phyloP scores from a whole-genome alignment of 2,113 vertebrate species.

The Mus musculus region GRCm39 chr3:104407001-104407500 shows the following conservation, averaged over 20 bases:
- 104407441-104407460: slow-evolving; percentile 17
- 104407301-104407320: background rate
- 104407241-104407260: slow-evolving; percentile 52
- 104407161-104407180: slow-evolving; percentile 52
- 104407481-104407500: slow-evolving; percentile 32
- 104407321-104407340: background rate
- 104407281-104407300: slow-evolving; percentile 40
- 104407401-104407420: background rate
- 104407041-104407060: slow-evolving; percentile 25
- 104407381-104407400: background rate
- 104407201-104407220: slow-evolving; percentile 64
- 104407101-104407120: slow-evolving; percentile 50
- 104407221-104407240: slow-evolving; percentile 27
- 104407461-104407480: slow-evolving; percentile 17
- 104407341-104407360: background rate
- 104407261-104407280: slow-evolving; percentile 13
- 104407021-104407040: slow-evolving; percentile 12
- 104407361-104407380: slow-evolving; percentile 46
- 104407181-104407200: slow-evolving; percentile 44
- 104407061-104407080: slow-evolving; percentile 36
- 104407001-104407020: background rate
- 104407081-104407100: slow-evolving; percentile 38
- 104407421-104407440: slow-evolving; percentile 51
- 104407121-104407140: slow-evolving; percentile 25
- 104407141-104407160: slow-evolving; percentile 46